These are phyloP conservation scores for Shinisaurus crocodilurus DNA, from an alignment of 2,113 vertebrate genomes.

Conservation along the genomic window DNA sequence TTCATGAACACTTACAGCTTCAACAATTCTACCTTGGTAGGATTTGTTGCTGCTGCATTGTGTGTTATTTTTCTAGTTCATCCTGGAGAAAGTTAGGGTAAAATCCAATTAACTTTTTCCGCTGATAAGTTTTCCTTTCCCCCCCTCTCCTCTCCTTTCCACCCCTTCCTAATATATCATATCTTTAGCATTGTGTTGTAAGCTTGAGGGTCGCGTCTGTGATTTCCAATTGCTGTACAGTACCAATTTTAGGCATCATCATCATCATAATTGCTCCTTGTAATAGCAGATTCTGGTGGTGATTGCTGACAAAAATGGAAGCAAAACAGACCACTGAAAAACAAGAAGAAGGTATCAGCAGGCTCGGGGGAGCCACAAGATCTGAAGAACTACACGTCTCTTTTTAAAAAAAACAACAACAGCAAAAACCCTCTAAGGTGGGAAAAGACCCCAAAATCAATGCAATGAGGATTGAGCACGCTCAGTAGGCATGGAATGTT, in stretches of 20 bases:
- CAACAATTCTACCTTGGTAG: background rate
- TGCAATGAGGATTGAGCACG: background rate
- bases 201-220: background rate
- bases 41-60: background rate
- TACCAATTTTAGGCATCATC: background rate
- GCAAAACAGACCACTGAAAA: background rate
- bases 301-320: background rate
- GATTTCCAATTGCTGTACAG: background rate
- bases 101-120: no score
- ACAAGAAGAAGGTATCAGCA: background rate
- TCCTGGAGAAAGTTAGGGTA: no score
- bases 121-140: no score
- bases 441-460: background rate
- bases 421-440: no score
- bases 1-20: background rate
- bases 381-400: background rate
- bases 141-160: background rate
- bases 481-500: background rate
- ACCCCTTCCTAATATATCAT: background rate
- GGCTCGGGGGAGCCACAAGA: background rate
- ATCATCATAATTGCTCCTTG: background rate
- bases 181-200: background rate
- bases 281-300: background rate
- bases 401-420: background rate
- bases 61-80: background rate